Evolutionary conservation across 2,888 invertebrate species (phyloP).

Genomic region (Erebia palarica): DNA sequence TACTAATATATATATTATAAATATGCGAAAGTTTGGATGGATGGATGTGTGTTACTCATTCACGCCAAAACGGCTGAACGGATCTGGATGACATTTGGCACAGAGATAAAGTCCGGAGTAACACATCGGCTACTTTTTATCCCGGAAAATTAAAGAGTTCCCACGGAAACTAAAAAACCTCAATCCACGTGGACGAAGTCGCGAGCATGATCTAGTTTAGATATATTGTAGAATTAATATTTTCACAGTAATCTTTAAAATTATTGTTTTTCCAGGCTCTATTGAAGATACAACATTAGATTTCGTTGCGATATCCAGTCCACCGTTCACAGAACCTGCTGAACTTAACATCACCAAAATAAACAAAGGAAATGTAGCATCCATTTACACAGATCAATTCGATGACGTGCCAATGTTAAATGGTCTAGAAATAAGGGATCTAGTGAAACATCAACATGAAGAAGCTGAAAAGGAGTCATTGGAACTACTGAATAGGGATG

Average conservation of each 20-base stretch:
- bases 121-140: no score
- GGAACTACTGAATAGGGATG: slow-evolving; percentile 61
- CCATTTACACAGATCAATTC: slow-evolving; percentile 71
- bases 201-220: no score
- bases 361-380: slow-evolving; percentile 71
- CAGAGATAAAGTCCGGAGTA: no score
- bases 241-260: background rate
- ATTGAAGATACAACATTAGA: slow-evolving; percentile 48
- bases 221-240: no score
- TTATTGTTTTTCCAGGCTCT: slow-evolving; percentile 43
- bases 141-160: no score
- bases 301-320: slow-evolving; percentile 68
- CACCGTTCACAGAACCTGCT: slow-evolving; percentile 61
- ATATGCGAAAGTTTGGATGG: no score
- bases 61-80: no score
- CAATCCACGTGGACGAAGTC: no score
- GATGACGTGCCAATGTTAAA: slow-evolving; percentile 66
- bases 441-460: slow-evolving; percentile 66
- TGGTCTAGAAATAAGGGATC: slow-evolving; percentile 65
- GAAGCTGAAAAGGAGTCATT: slow-evolving; percentile 64
- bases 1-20: no score
- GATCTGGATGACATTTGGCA: no score
- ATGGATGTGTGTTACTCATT: no score
- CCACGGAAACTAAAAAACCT: no score
- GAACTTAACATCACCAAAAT: slow-evolving; percentile 50